Conservation (phyloP, 64 coral and sea anemone genomes). For the Stichodactyla mertensii region DNA sequence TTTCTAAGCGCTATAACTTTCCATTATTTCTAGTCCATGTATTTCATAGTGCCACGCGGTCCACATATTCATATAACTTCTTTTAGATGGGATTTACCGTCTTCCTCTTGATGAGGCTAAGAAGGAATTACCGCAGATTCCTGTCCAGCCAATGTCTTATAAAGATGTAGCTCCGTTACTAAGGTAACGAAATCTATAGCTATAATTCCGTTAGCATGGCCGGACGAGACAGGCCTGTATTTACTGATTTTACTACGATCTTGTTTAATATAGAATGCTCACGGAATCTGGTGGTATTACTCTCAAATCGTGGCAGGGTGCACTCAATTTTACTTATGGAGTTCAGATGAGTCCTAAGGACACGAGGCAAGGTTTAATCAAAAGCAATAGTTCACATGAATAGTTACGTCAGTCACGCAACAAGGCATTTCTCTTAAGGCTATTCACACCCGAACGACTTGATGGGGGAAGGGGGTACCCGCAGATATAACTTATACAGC, state of each 20-base stretch:
- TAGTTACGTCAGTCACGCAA: no score
- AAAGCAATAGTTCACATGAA: no score
- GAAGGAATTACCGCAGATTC: slow-evolving; percentile 80
- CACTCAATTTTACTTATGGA: slow-evolving; percentile 59
- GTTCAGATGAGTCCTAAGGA: slow-evolving; percentile 73
- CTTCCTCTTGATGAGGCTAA: slow-evolving; percentile 79
- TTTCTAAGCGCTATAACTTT: no score
- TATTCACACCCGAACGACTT: no score
- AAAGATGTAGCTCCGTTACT: slow-evolving; percentile 63
- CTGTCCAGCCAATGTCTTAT: slow-evolving; percentile 74
- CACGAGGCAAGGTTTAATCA: slow-evolving; percentile 38
- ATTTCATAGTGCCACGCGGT: no score
- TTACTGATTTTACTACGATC: background rate
- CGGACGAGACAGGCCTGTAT: no score
- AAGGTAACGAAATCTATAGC: slow-evolving; percentile 39
- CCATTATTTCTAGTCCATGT: no score
- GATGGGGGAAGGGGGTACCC: no score
- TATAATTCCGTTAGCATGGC: background rate
- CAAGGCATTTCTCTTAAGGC: no score
- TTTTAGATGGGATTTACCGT: slow-evolving; percentile 83
- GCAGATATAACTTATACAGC: no score
- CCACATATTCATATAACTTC: no score
- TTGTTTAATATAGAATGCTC: background rate
- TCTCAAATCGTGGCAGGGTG: slow-evolving; percentile 37
- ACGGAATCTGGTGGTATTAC: background rate